These are phyloP conservation scores for Melieria omissa DNA, from an alignment of 2,888 invertebrate species.

Conservation along the genomic window DNA sequence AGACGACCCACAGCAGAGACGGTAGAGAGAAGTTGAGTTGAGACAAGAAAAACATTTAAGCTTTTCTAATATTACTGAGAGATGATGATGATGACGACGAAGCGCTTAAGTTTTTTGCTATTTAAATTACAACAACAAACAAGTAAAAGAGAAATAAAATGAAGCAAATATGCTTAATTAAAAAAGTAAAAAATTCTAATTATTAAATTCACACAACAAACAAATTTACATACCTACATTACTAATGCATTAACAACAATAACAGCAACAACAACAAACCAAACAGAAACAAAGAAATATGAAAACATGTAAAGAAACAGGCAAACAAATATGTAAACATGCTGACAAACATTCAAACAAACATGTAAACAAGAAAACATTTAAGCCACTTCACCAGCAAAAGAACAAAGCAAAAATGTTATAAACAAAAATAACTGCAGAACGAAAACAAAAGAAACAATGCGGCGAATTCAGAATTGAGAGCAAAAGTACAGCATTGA, in stretches of 20 bases:
- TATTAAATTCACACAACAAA: constrained; percentile 17
- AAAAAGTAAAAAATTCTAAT: constrained; percentile 8
- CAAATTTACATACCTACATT: constrained; percentile 37
- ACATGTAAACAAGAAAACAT: no score
- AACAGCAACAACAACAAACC: constrained; percentile 4
- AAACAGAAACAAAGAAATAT: constrained; percentile 12
- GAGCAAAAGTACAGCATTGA: neutral
- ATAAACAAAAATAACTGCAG: constrained; percentile 5
- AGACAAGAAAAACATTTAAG: constrained; percentile 21
- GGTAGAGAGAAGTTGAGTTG: no score
- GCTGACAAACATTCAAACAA: no score
- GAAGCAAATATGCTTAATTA: neutral
- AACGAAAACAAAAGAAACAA: neutral
- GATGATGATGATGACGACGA: constrained; percentile 24
- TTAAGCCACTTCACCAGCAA: neutral
- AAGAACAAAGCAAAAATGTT: constrained; percentile 14
- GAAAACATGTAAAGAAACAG: constrained; percentile 9
- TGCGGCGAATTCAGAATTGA: neutral
- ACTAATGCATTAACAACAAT: constrained; percentile 22
- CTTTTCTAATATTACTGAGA: constrained; percentile 24
- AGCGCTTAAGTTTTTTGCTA: constrained; percentile 32
- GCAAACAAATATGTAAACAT: no score
- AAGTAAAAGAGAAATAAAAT: no score
- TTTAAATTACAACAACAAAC: neutral
- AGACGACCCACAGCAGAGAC: no score